A percentile compares a stretch with the other conserved stretches of the same genome.
Conservation (phyloP, 2,113 vertebrate genomes). For the Rhizomys pruinosus region DNA sequence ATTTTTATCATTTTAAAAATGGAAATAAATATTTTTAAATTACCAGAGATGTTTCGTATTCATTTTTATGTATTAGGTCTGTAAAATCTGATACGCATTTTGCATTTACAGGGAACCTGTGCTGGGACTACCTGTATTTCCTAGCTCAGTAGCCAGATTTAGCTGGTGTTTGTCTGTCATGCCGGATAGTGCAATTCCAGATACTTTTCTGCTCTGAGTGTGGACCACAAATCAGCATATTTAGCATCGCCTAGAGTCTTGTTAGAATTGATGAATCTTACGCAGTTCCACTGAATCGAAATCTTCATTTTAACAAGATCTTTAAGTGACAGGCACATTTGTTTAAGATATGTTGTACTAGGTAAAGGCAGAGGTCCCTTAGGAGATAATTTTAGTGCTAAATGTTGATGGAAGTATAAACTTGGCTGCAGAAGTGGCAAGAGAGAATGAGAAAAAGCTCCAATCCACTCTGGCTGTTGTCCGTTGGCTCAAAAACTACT, state of each 20-base stretch:
- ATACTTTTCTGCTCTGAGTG: not conserved
- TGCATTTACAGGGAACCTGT: not conserved
- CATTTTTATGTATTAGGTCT: not conserved
- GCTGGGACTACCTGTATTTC: not conserved
- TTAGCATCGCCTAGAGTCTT: not conserved
- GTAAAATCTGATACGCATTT: not conserved
- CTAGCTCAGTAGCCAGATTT: not conserved
- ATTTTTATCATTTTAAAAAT: not conserved
- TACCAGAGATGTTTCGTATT: not conserved
- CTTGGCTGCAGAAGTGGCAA: not conserved
- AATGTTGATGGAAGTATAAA: not conserved
- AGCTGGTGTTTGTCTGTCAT: rapidly evolving
- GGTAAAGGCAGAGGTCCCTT: not conserved
- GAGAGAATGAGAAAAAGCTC: not conserved
- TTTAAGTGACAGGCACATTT: not conserved
- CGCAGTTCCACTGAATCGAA: not conserved
- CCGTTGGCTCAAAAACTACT: not conserved
- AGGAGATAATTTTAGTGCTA: not conserved
- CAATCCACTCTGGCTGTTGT: not conserved
- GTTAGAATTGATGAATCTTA: not conserved
- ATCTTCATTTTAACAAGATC: not conserved
- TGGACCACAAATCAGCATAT: not conserved
- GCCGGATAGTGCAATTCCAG: rapidly evolving
- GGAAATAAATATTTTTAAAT: not conserved
- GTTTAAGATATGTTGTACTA: not conserved